These are phyloP conservation scores for Smutsia temminckii DNA, from an alignment of 2,797 vertebrate genomes.

Conservation along the genomic window DNA sequence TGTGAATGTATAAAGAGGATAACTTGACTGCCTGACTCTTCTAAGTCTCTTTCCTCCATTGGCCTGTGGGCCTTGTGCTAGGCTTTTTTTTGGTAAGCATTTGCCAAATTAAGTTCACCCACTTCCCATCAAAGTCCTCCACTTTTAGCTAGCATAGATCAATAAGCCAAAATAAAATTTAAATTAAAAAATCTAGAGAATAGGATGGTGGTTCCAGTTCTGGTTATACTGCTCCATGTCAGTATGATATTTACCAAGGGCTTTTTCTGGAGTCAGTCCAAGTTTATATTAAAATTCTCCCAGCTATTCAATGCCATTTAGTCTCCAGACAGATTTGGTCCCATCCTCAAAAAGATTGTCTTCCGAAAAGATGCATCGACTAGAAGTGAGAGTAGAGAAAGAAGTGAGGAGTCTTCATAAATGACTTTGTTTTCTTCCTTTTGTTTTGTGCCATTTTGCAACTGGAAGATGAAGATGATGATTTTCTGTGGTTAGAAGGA, in stretches of 20 bases:
- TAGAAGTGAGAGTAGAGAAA: background rate
- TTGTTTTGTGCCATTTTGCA: constrained; percentile 43
- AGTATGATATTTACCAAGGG: background rate
- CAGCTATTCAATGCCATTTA: background rate
- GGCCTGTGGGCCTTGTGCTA: background rate
- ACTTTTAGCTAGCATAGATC: background rate
- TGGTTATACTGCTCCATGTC: background rate
- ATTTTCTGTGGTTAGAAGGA: background rate
- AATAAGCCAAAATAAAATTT: constrained; percentile 25
- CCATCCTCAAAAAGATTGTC: background rate
- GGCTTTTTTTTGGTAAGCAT: constrained; percentile 31
- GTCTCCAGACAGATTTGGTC: background rate
- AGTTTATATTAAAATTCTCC: constrained; percentile 37
- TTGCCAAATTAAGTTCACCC: constrained; percentile 20
- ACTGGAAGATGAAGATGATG: constrained; percentile 36
- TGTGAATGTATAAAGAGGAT: background rate
- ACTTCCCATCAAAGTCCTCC: constrained; percentile 16
- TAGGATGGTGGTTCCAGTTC: background rate
- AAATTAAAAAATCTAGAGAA: background rate
- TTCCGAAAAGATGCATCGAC: background rate
- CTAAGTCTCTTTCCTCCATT: background rate
- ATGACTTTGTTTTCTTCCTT: constrained; percentile 15
- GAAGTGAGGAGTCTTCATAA: background rate
- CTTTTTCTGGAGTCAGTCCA: background rate
- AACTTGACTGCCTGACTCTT: background rate